These are phyloP conservation scores for Microtus montanus DNA, from an alignment of 2,113 vertebrate genomes.

Conservation along the genomic window DNA sequence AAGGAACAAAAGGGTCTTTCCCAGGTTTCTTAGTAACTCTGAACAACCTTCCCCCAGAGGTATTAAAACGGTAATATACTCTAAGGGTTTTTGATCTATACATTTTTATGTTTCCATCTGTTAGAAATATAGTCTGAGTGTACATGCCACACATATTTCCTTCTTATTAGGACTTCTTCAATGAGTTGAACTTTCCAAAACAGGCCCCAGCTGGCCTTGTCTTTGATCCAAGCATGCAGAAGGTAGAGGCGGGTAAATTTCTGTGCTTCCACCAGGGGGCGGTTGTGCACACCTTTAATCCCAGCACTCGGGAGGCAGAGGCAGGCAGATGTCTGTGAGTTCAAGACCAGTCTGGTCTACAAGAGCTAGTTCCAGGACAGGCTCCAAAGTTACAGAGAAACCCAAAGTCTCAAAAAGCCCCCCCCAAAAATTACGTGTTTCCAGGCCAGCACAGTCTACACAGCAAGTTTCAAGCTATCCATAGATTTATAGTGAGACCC, in stretches of 20 bases:
- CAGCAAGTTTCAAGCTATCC: background rate
- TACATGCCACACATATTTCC: background rate
- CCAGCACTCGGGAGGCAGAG: too few species aligned
- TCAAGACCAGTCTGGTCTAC: too few species aligned
- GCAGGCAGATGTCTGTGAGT: too few species aligned
- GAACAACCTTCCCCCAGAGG: background rate
- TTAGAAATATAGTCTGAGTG: background rate
- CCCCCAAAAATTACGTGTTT: background rate
- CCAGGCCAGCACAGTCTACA: background rate
- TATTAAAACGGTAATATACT: conserved; percentile 3
- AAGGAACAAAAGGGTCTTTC: background rate
- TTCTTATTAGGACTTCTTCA: background rate
- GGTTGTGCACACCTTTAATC: too few species aligned
- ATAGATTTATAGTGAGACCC: background rate
- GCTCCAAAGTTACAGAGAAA: too few species aligned
- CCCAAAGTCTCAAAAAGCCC: too few species aligned
- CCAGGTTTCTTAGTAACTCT: background rate
- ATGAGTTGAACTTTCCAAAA: background rate
- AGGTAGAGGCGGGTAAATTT: background rate
- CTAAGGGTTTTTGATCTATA: background rate
- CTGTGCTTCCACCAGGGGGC: too few species aligned
- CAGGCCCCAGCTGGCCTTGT: background rate
- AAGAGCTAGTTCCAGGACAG: too few species aligned
- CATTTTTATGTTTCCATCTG: background rate
- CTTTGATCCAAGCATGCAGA: background rate